Evolutionary conservation across 1,140 invertebrate species (phyloP), one percentile per base, ranked within the genome.

Genomic region (Brachionus plicatilis): DNA sequence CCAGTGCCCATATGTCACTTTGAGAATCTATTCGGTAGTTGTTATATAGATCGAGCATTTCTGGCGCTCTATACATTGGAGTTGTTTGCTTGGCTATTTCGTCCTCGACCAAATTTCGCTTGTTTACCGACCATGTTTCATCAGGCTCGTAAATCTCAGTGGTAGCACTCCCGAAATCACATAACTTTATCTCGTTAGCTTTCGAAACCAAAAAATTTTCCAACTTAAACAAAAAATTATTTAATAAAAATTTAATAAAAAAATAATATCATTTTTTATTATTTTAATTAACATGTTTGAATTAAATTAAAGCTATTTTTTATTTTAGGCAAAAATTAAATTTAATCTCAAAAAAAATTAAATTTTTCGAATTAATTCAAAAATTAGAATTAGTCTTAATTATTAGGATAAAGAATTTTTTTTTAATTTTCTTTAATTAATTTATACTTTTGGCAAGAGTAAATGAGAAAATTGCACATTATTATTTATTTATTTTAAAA

Each of bases 121-220:
- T 94, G 87, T 95, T 94, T 68, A 94, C 94, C 87, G 93, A 94
- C 97, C 97, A 99, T 47, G 93, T 93, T 27, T 93, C 91, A 88
- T 97, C 94, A 24, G 96, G 95, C 75, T 92, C 87, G 88, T 93
- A 94, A 43, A 93, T 91, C 87, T 95, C 93, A 20, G 93, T 94
- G 33, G 95, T 97, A 1, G 96, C 93, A 87, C 96, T 98, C 1
- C 98, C 98, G 92, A 99, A 99, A 91, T 99, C 98, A 91, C 98
- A 99, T 68, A 99, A 90, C 90, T 99, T 99, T 47, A 99, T 93
- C 85, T 92, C 92, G 85, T 95, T 95, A 87, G 94, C 92, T 84
- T 90, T 89, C 85, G 93, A 93, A 37, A 98, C 91, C 9, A 96
- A 89, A 60, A 94, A 88, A 88, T 94, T 95, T 89, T 93, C 92